phyloP scores from a whole-genome alignment of 2,797 vertebrate genomes.

The Nothura maculosa region DNA sequence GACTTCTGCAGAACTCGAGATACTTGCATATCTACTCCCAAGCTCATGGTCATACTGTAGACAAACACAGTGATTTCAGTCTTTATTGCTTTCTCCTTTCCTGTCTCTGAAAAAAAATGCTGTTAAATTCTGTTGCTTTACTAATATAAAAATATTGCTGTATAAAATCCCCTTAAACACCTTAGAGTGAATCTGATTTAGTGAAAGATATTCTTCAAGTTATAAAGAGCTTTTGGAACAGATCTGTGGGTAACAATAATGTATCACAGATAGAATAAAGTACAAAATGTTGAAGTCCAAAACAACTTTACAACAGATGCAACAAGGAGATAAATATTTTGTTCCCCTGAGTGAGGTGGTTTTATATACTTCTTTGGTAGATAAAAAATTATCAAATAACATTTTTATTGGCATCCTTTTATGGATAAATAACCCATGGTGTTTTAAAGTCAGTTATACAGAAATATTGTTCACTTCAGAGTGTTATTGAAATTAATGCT shows the following conservation, averaged over 20 bases:
- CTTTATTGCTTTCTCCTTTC: neutral
- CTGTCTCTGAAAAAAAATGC: neutral
- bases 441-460: neutral
- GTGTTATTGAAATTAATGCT: neutral
- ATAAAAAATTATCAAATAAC: too few species aligned
- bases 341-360: neutral
- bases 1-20: neutral
- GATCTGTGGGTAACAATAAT: neutral
- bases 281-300: neutral
- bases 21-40: neutral
- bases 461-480: neutral
- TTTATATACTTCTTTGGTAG: neutral
- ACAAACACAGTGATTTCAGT: neutral
- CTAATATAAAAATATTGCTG: neutral
- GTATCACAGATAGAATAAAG: neutral
- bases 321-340: neutral
- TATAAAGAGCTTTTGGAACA: neutral
- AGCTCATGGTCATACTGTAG: rapidly evolving
- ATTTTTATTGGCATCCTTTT: too few species aligned
- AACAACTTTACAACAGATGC: neutral
- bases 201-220: neutral
- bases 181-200: neutral
- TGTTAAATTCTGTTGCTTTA: neutral
- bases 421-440: neutral
- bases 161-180: neutral